Evolutionary conservation across 2,113 vertebrate genomes (phyloP), one percentile per base, ranked within the genome.

Genomic region (Pontoporia blainvillei): DNA sequence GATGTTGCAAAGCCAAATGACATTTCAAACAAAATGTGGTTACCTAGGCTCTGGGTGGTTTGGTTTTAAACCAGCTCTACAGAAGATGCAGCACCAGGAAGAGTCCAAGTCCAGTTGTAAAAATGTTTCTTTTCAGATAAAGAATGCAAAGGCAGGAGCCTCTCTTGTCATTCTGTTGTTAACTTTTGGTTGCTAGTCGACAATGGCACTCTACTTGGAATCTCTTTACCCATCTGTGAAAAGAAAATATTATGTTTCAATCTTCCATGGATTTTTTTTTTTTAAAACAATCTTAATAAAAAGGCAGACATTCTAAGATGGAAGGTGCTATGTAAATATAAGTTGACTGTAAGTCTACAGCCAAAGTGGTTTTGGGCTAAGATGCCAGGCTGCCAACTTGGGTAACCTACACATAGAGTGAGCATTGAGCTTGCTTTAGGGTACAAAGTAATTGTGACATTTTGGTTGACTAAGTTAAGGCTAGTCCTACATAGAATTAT

Each of bases 11-110:
- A 97, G 57, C 73, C 83, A 97, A 97, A 79, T 96, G 86, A 21
- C 83, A 95, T 94, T 97, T 96, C 78, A 88, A 86, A 72, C 57
- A 82, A 97, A 97, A 86, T 97, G 83, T 94, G 81, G 82, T 91
- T 91, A 69, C 66, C 71, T 92, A 96, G 71, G 54, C 59, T 93
- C 31, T 95, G 82, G 86, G n/a, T 94, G 34, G 31, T 83, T 94
- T 91, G 46, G 46, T 96, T 95, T 94, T 82, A 95, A 97, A 93
- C 7, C 27, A 79, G 44, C 34, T 91, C 41, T 41, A 78, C 34
- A 89, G 73, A 94, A 87, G 46, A 49, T 29, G 71, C 13, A 79
- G 69, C 23, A 46, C 5, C 17, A 66, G 82, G 41, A 72, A 72
- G 59, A 94, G n/a, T 86, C 71, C 64, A 96, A 62, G n/a, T 90